Evolutionary conservation across 2,888 invertebrate genomes (phyloP), one percentile per base, ranked within the genome.

Genomic region (Agrotis puta): DNA sequence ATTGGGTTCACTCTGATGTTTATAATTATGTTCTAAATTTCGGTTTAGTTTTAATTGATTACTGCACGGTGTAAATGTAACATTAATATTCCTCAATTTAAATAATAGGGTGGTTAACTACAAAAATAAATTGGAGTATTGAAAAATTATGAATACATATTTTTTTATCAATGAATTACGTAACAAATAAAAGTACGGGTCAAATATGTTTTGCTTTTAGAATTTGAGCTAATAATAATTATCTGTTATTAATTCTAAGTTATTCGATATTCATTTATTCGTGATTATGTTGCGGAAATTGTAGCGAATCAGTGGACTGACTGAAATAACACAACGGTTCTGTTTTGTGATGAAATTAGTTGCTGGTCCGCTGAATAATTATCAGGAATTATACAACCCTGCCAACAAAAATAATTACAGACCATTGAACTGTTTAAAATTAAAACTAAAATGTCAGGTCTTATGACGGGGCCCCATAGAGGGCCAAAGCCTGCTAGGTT

Each of bases 1-100:
- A 82, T 77, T 63, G 62, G 27, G 71, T 48, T 13, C 18, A 50
- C 50, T 33, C 22, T 64, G 27, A 53, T 48, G 7, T 18, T 63
- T 27, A 59, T n/a, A n/a, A n/a, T 33, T 62, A 51, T 13, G 24
- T 24, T 58, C n/a, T 50, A 43, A 5, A 27, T 47, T 45, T 53
- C 24, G 22, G 56, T 50, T 47, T 22, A 24, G 20, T 47, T 53
- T 68, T 27, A 45, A 53, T 63, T 53, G 18, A 24, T 13, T 9
- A 2, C n/a, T 1, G 11, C 0, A 6, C 14, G 1, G 9, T 56
- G 13, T 43, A 24, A n/a, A n/a, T 53, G 3, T 39, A 54, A 16
- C 16, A 1, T 33, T 33, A 33, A 33, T 33, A 33, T 33, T 1
- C 0, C 1, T 33, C 33, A 7, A 7, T 33, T 33, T 33, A 33